phyloP scores from a whole-genome alignment of 2,797 vertebrate genomes.

The Trachops cirrhosus region DNA sequence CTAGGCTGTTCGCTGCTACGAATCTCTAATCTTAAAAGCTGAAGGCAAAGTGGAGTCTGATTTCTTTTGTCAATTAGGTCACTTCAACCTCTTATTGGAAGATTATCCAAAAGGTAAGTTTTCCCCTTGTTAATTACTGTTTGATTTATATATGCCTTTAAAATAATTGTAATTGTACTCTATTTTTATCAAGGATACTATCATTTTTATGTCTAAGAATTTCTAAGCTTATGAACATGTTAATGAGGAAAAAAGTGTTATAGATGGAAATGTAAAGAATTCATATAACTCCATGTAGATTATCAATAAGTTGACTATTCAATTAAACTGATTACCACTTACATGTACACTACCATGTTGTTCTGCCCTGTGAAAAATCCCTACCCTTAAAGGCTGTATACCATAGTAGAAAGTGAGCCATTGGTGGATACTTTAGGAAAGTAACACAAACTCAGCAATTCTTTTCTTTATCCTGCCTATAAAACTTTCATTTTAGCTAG shows the following conservation, averaged over 20 bases:
- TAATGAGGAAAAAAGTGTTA: not conserved
- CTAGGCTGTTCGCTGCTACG: conserved; percentile 96
- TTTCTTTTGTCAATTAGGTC: conserved; percentile 98
- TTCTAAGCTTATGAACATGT: not conserved
- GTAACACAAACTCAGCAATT: conserved; percentile 17
- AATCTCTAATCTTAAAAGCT: conserved; percentile 95
- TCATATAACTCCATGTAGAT: not conserved
- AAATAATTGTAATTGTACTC: conserved; percentile 1
- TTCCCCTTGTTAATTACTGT: conserved; percentile 56
- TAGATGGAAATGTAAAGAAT: conserved; percentile 26
- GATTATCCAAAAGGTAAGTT: conserved; percentile 98
- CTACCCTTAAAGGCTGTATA: not conserved
- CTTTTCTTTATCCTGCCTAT: not conserved
- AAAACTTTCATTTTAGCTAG: conserved; percentile 6
- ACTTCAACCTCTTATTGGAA: conserved; percentile 98
- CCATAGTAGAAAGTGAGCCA: conserved; percentile 19
- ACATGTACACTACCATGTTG: not conserved
- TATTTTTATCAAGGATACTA: not conserved
- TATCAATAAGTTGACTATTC: conserved; percentile 15
- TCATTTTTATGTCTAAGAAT: conserved; percentile 43
- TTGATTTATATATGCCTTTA: not conserved
- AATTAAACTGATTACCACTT: not conserved
- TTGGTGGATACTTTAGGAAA: not conserved
- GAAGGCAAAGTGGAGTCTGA: conserved; percentile 98
- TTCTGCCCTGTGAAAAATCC: conserved; percentile 23